Evolutionary conservation across 2,113 vertebrate genomes (phyloP).

Genomic region (Leuciscus idus): DNA sequence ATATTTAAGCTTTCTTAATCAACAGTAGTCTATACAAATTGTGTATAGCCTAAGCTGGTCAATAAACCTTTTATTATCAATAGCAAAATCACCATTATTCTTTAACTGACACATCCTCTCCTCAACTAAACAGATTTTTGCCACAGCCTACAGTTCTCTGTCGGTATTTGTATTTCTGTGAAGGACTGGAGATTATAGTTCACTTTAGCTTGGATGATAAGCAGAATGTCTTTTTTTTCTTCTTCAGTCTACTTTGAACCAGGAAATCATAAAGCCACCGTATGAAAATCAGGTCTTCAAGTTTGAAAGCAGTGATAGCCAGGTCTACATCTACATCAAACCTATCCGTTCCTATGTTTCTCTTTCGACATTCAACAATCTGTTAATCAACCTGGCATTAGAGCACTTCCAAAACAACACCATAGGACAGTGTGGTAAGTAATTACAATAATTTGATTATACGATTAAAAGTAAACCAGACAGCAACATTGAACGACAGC

Average conservation of each 20-base stretch:
- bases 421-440: constrained; percentile 78
- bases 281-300: constrained; percentile 62
- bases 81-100: neutral
- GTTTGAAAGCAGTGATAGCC: constrained; percentile 64
- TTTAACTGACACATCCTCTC: too few species aligned
- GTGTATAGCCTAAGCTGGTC: too few species aligned
- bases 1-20: too few species aligned
- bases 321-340: constrained; percentile 64
- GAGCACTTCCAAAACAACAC: constrained; percentile 73
- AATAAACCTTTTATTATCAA: neutral
- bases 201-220: neutral
- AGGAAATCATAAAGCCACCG: constrained; percentile 60
- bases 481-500: too few species aligned
- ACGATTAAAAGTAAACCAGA: neutral
- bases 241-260: constrained; percentile 69
- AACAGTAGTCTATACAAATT: too few species aligned
- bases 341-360: constrained; percentile 69
- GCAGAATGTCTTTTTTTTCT: constrained; percentile 7
- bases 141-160: neutral
- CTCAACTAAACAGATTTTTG: neutral
- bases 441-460: neutral
- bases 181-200: neutral
- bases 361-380: constrained; percentile 47
- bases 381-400: constrained; percentile 69
- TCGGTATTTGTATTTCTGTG: neutral